phyloP scores from a whole-genome alignment of 2,888 invertebrate genomes.

The Diachrysia chrysitis region DNA sequence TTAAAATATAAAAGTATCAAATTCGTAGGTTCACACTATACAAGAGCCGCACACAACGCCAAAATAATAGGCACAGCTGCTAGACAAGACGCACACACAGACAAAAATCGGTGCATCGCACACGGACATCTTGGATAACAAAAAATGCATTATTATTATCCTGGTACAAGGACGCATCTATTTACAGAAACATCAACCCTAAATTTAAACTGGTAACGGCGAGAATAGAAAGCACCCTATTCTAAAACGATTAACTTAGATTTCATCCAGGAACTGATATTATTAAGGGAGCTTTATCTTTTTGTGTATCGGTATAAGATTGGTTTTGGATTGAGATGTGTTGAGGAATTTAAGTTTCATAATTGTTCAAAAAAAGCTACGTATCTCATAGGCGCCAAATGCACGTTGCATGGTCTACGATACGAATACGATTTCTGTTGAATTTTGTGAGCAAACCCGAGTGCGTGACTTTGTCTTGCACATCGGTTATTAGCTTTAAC shows the following conservation, averaged over 20 bases:
- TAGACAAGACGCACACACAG: conserved; percentile 79
- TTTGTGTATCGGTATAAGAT: conserved; percentile 53
- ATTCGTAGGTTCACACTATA: conserved; percentile 63
- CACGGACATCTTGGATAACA: conserved; percentile 82
- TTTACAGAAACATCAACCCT: conserved; percentile 64
- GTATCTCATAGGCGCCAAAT: conserved; percentile 87
- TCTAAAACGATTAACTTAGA: conserved; percentile 82
- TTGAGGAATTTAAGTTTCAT: conserved; percentile 82
- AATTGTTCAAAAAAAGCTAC: conserved; percentile 81
- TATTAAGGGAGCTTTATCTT: conserved; percentile 59
- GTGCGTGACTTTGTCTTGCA: conserved; percentile 57
- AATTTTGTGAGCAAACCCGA: conserved; percentile 71
- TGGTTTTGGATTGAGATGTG: conserved; percentile 55
- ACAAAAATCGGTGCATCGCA: conserved; percentile 81
- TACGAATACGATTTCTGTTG: conserved; percentile 71
- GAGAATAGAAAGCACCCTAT: conserved; percentile 43
- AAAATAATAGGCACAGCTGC: conserved; percentile 88
- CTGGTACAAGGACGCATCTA: conserved; percentile 73
- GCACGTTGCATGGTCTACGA: conserved; percentile 80
- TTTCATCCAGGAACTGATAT: conserved; percentile 72
- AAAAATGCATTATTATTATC: conserved; percentile 88
- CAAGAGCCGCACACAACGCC: conserved; percentile 77
- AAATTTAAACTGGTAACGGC: conserved; percentile 35
- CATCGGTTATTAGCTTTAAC: conserved; percentile 51
- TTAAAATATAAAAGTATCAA: conserved; percentile 67